These are phyloP conservation scores for Ochlodes sylvanus DNA, from an alignment of 2,888 invertebrate genomes.

Conservation along the genomic window DNA sequence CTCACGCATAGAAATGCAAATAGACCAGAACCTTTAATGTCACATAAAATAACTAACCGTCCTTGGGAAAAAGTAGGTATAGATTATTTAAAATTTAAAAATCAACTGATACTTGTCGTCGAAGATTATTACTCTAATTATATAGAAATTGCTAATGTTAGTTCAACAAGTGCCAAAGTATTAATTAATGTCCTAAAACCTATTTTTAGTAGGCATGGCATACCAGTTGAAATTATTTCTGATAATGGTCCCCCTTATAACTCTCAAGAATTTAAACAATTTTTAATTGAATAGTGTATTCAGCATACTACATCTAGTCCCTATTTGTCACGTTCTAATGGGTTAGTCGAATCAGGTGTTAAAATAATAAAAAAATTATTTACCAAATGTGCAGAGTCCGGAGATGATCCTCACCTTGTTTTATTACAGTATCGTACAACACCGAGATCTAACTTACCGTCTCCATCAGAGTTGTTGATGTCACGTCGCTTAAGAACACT, in stretches of 20 bases:
- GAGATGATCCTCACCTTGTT: background rate
- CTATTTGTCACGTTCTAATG: too few species aligned
- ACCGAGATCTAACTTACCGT: too few species aligned
- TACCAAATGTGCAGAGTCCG: background rate
- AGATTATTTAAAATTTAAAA: constrained; percentile 44
- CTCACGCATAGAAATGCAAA: constrained; percentile 39
- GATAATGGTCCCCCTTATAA: too few species aligned
- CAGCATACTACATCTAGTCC: too few species aligned
- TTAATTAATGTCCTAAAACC: background rate
- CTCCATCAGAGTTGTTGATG: too few species aligned
- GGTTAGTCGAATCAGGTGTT: too few species aligned
- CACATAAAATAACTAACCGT: constrained; percentile 32
- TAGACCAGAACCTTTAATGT: background rate
- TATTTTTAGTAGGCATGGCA: too few species aligned
- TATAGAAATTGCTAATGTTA: constrained; percentile 42
- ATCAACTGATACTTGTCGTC: constrained; percentile 41
- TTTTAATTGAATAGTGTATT: background rate
- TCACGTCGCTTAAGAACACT: too few species aligned
- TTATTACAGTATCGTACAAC: too few species aligned
- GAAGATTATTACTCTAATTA: constrained; percentile 47
- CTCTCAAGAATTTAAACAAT: too few species aligned
- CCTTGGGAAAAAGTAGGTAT: constrained; percentile 40
- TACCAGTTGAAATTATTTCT: too few species aligned
- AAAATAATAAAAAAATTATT: too few species aligned
- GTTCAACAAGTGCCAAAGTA: constrained; percentile 22